phyloP scores from a whole-genome alignment of 2,888 invertebrate genomes.

The Spilosoma lubricipeda region DNA sequence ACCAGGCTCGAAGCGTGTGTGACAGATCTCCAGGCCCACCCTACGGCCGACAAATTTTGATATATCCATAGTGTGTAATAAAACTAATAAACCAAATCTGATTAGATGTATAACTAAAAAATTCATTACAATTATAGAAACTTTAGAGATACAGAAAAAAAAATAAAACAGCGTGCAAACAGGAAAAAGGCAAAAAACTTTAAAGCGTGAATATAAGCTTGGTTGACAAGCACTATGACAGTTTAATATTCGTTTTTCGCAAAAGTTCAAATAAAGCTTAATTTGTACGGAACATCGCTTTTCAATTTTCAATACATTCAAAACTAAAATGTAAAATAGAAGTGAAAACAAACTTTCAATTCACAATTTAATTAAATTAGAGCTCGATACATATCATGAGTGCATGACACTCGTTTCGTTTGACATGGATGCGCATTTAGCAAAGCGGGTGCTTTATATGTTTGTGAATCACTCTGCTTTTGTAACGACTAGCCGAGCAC shows the following conservation, averaged over 20 bases:
- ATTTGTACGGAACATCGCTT: neutral
- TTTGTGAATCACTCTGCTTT: conserved; percentile 75
- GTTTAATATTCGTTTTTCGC: neutral
- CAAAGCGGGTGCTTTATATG: conserved; percentile 56
- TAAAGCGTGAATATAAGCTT: no score
- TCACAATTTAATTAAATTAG: conserved; percentile 35
- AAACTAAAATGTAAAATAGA: neutral
- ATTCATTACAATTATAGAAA: no score
- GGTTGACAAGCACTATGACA: neutral
- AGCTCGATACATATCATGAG: conserved; percentile 14
- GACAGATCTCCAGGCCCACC: no score
- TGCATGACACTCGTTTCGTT: conserved; percentile 32
- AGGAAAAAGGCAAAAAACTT: neutral
- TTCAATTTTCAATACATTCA: neutral
- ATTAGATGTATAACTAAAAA: no score
- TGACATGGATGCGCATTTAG: conserved; percentile 45
- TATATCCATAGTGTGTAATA: no score
- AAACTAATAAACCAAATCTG: no score
- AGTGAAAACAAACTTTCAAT: conserved; percentile 30
- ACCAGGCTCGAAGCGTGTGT: no score
- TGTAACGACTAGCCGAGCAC: conserved; percentile 72
- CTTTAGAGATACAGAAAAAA: no score
- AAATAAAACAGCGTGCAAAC: neutral
- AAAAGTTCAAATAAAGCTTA: neutral
- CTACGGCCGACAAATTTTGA: no score